Conservation (phyloP, 2,888 invertebrate genomes). For the Athalia cordata region DNA sequence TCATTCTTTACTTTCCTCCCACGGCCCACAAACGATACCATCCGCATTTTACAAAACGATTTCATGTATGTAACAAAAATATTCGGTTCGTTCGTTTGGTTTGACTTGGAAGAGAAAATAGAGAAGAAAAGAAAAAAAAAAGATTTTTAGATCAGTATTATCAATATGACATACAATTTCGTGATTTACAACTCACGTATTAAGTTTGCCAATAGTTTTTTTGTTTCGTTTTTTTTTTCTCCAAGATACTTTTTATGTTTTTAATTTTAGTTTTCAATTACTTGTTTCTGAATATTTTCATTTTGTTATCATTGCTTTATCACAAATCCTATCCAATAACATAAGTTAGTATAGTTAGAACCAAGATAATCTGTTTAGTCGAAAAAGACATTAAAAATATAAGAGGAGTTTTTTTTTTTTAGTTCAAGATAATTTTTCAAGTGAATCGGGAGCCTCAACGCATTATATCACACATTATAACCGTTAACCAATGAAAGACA, state of each 20-base stretch:
- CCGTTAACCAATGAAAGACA: slow-evolving; percentile 26
- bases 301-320: slow-evolving; percentile 1
- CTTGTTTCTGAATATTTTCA: no score
- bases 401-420: not conserved
- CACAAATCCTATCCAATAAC: slow-evolving; percentile 41
- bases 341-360: slow-evolving; percentile 3
- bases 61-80: no score
- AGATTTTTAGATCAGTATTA: slow-evolving; percentile 42
- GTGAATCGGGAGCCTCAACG: slow-evolving; percentile 34
- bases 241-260: not conserved
- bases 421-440: slow-evolving; percentile 4
- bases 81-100: no score
- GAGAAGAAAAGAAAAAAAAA: not conserved
- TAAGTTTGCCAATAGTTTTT: not conserved
- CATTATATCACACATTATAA: slow-evolving; percentile 41
- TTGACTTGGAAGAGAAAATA: not conserved
- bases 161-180: slow-evolving; percentile 48
- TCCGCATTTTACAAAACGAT: not conserved
- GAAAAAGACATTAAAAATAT: no score
- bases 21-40: slow-evolving; percentile 2
- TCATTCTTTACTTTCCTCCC: no score
- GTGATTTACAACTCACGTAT: slow-evolving; percentile 46
- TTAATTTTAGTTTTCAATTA: not conserved
- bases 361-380: not conserved
- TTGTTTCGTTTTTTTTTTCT: slow-evolving; percentile 10